These are phyloP conservation scores for Silurus aristotelis DNA, from an alignment of 2,797 vertebrate species.

Conservation along the genomic window DNA sequence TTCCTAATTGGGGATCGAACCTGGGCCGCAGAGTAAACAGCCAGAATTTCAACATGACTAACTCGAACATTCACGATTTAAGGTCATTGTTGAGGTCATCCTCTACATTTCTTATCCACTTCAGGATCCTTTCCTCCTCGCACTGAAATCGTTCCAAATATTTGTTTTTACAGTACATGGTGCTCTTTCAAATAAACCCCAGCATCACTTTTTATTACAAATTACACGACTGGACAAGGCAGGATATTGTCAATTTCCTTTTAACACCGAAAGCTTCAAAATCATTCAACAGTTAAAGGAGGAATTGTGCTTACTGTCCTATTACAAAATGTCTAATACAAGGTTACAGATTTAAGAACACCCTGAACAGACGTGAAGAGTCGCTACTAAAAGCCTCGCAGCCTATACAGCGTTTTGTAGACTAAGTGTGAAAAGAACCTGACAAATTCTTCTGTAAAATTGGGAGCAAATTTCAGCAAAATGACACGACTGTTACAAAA, in stretches of 20 bases:
- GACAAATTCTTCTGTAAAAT: background rate
- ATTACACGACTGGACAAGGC: background rate
- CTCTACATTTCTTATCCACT: background rate
- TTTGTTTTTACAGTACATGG: background rate
- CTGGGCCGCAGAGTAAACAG: too few relatives aligned
- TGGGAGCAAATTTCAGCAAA: background rate
- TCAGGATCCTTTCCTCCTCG: background rate
- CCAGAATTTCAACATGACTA: too few relatives aligned
- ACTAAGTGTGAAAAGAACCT: background rate
- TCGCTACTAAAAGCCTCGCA: slow-evolving; percentile 22
- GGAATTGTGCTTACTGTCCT: slow-evolving; percentile 24
- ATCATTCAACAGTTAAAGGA: slow-evolving; percentile 43
- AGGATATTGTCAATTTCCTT: slow-evolving; percentile 14
- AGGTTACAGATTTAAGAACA: slow-evolving; percentile 69
- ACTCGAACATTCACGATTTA: background rate
- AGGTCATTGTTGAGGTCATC: background rate
- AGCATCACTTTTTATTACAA: background rate
- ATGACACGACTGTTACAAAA: background rate
- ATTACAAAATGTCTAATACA: slow-evolving; percentile 63
- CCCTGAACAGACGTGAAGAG: slow-evolving; percentile 31
- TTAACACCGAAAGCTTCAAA: background rate
- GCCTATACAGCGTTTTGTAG: background rate
- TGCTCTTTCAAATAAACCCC: background rate
- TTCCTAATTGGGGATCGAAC: too few relatives aligned
- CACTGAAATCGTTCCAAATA: too few relatives aligned